Conservation (phyloP, 2,113 vertebrate species). For the Tragelaphus imberbis region DNA sequence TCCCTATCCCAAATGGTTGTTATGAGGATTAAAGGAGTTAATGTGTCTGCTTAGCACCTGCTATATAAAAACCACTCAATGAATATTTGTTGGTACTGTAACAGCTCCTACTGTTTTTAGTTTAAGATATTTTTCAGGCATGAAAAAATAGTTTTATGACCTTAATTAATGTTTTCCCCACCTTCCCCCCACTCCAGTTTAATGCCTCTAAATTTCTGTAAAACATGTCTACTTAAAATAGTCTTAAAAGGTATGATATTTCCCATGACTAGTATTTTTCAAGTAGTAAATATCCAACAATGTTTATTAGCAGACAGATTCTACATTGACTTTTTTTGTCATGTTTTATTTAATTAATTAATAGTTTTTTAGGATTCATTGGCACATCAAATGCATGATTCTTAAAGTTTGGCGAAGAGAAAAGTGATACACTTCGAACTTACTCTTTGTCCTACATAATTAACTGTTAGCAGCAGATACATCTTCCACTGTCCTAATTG, state of each 20-base stretch:
- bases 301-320: not conserved
- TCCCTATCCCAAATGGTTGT: not conserved
- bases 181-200: not conserved
- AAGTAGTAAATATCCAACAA: not conserved
- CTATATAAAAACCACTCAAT: not conserved
- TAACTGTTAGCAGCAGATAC: not conserved
- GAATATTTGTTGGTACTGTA: not conserved
- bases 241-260: not conserved
- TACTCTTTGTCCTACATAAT: not conserved
- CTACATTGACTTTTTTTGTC: not conserved
- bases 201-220: not conserved
- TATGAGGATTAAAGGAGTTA: not conserved
- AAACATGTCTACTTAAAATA: slow-evolving; percentile 20
- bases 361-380: slow-evolving; percentile 1
- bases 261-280: not conserved
- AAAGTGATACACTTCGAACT: not conserved
- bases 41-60: not conserved
- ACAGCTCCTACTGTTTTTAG: not conserved
- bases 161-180: not conserved
- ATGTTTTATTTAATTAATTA: not conserved
- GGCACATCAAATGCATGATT: not conserved
- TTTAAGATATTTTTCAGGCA: not conserved
- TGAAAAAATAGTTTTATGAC: not conserved
- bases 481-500: not conserved
- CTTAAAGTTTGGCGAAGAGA: not conserved